Conservation (phyloP, 2,113 vertebrate species). For the Oryzias woworae region DNA sequence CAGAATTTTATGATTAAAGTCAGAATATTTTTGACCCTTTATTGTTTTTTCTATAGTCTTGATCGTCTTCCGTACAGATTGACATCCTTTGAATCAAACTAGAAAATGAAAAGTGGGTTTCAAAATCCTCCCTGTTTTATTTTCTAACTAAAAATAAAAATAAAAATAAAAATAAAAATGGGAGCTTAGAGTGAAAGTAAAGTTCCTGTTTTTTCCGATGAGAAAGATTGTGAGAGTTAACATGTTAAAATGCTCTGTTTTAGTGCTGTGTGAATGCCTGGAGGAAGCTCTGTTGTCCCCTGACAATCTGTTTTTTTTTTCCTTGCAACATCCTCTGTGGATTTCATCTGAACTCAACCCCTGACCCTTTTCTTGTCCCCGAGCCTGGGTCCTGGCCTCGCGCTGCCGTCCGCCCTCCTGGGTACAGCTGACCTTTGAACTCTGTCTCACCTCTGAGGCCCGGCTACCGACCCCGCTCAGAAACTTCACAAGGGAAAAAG, state of each 20-base stretch:
- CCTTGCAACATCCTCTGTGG: constrained; percentile 64
- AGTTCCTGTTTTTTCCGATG: constrained; percentile 11
- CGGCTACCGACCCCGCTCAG: constrained; percentile 50
- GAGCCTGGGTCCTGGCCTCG: constrained; percentile 47
- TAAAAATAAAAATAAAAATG: too few relatives aligned
- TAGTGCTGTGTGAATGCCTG: constrained; percentile 1
- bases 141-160: too few relatives aligned
- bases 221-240: constrained; percentile 15
- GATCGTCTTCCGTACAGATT: too few relatives aligned
- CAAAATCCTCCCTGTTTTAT: too few relatives aligned
- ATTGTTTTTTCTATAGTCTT: too few relatives aligned
- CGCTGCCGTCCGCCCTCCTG: constrained; percentile 57
- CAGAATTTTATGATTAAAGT: too few relatives aligned
- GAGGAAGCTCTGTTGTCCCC: constrained; percentile 37
- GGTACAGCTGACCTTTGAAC: constrained; percentile 70
- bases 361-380: constrained; percentile 64
- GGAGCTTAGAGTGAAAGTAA: too few relatives aligned
- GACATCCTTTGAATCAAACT: too few relatives aligned
- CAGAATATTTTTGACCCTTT: too few relatives aligned
- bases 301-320: constrained; percentile 38
- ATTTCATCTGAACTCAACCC: constrained; percentile 70
- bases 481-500: constrained; percentile 57
- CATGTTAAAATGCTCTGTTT: background rate
- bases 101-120: too few relatives aligned
- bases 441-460: constrained; percentile 60